These are phyloP conservation scores for Pseudochirops corinnae DNA, from an alignment of 2,797 vertebrate genomes.

Conservation along the genomic window DNA sequence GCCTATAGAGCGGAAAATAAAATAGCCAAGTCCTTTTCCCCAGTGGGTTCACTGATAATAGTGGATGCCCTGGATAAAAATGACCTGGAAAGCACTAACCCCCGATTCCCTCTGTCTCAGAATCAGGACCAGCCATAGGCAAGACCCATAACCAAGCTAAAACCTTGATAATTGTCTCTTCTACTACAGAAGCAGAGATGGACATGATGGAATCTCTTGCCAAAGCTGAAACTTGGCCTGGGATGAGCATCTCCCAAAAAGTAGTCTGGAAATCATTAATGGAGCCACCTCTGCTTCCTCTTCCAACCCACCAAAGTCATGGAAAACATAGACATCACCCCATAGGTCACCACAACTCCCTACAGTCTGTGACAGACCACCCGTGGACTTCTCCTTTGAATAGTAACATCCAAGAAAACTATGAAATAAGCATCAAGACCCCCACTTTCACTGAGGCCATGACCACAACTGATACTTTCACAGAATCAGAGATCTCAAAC, in stretches of 20 bases:
- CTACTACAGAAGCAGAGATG: background rate
- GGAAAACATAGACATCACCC: background rate
- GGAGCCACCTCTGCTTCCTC: background rate
- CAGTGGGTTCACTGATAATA: background rate
- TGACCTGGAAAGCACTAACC: background rate
- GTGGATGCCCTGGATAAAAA: background rate
- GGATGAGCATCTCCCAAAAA: background rate
- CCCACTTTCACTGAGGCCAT: background rate
- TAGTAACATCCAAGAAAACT: background rate
- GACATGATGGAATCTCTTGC: background rate
- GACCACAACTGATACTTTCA: background rate
- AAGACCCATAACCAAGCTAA: background rate
- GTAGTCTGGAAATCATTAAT: background rate
- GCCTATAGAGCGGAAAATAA: background rate
- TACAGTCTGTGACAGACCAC: background rate
- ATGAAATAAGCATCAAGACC: background rate
- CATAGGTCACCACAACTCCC: background rate
- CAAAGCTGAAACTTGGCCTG: background rate
- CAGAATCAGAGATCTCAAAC: constrained; percentile 11
- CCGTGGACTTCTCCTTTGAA: background rate
- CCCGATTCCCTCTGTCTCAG: background rate
- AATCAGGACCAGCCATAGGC: background rate
- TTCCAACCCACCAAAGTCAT: background rate
- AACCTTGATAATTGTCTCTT: background rate
- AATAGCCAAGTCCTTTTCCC: background rate